A percentile compares a stretch with the other conserved stretches of the same genome.
Evolutionary conservation across 2,888 invertebrate genomes (phyloP).

Genomic region (Metacarcinus magister): DNA sequence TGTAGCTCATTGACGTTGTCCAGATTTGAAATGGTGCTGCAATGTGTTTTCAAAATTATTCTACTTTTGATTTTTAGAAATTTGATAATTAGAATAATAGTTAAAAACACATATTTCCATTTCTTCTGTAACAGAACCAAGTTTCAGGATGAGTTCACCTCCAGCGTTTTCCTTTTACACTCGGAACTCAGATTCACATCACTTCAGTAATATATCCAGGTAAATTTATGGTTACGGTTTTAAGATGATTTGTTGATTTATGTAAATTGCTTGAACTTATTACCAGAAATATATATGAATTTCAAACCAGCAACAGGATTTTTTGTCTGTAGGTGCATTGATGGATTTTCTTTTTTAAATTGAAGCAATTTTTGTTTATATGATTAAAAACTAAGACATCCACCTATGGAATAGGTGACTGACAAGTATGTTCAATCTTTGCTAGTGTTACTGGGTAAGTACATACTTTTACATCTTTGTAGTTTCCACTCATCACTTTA

Average conservation of each 20-base stretch:
- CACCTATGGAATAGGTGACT: too few species aligned
- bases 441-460: too few species aligned
- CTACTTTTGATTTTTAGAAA: conserved; percentile 45
- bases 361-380: not conserved
- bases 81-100: not conserved
- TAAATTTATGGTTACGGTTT: not conserved
- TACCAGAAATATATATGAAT: not conserved
- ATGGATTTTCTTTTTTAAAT: not conserved
- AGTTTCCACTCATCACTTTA: not conserved
- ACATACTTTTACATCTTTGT: not conserved
- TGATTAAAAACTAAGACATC: not conserved
- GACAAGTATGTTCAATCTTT: too few species aligned
- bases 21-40: not conserved
- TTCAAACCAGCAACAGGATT: not conserved
- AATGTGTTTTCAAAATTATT: not conserved
- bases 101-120: not conserved
- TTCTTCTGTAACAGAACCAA: conserved; percentile 7
- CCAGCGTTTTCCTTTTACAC: conserved; percentile 67
- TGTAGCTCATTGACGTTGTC: too few species aligned
- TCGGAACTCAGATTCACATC: conserved; percentile 62
- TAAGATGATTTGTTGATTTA: not conserved
- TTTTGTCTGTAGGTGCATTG: not conserved
- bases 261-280: not conserved
- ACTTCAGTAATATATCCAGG: conserved; percentile 53
- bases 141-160: conserved; percentile 75